These are phyloP conservation scores for Brachyistius frenatus DNA, from an alignment of 2,113 vertebrate species.

Conservation along the genomic window DNA sequence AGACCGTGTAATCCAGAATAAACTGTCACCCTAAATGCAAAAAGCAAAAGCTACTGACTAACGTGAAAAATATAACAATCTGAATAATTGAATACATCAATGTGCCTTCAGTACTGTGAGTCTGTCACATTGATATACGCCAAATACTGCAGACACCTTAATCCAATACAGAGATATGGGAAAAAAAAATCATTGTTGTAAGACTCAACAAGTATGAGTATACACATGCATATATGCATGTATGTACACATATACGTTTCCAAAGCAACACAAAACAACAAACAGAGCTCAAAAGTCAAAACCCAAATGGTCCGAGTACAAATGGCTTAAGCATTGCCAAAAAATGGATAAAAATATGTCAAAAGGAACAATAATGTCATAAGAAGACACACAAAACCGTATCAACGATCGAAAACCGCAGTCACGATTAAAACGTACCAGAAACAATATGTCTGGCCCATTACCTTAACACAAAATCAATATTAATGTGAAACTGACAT, in stretches of 20 bases:
- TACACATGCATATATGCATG: neutral
- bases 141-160: neutral
- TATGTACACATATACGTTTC: neutral
- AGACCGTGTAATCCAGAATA: slow-evolving; percentile 52
- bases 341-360: neutral
- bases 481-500: neutral
- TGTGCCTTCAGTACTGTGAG: neutral
- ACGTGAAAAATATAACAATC: neutral
- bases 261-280: neutral
- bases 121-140: neutral
- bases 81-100: neutral
- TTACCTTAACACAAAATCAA: slow-evolving; percentile 2
- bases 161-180: neutral
- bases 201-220: neutral
- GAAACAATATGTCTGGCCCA: neutral
- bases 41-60: neutral
- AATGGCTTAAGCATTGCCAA: too few relatives aligned
- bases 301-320: too few relatives aligned
- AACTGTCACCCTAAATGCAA: slow-evolving; percentile 14
- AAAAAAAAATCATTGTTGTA: neutral
- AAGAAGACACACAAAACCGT: too few relatives aligned
- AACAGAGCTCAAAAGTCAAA: neutral
- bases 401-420: too few relatives aligned
- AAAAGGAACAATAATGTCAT: neutral
- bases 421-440: neutral